These are phyloP conservation scores for Poeciliopsis retropinna DNA, from an alignment of 2,113 vertebrate genomes.

Conservation along the genomic window DNA sequence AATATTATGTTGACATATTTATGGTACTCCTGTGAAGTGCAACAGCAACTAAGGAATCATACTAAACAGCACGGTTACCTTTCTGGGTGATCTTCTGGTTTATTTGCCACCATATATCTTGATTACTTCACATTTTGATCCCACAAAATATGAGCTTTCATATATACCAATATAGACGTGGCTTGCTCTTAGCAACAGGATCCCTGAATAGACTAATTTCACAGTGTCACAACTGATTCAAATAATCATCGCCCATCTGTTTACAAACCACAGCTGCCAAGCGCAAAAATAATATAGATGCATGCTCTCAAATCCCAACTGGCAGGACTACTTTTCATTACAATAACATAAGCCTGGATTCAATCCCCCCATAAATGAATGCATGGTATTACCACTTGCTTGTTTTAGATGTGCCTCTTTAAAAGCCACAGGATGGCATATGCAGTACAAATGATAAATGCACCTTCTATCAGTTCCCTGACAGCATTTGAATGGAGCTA, in stretches of 20 bases:
- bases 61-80: not conserved
- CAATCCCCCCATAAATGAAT: slow-evolving; percentile 57
- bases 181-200: slow-evolving; percentile 40
- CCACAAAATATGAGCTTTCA: slow-evolving; percentile 33
- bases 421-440: slow-evolving; percentile 58
- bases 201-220: slow-evolving; percentile 53
- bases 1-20: no score
- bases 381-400: slow-evolving; percentile 51
- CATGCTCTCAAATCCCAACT: slow-evolving; percentile 46
- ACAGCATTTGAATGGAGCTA: slow-evolving; percentile 59
- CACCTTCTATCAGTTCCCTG: slow-evolving; percentile 46
- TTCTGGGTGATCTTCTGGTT: not conserved
- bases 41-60: not conserved
- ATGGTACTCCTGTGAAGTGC: not conserved
- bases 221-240: slow-evolving; percentile 59
- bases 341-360: slow-evolving; percentile 59
- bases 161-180: slow-evolving; percentile 35
- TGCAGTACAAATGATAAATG: slow-evolving; percentile 66
- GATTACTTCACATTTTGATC: slow-evolving; percentile 9
- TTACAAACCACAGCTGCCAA: slow-evolving; percentile 56
- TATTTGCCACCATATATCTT: not conserved
- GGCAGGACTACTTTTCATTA: slow-evolving; percentile 56
- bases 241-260: slow-evolving; percentile 59
- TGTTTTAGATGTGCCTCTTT: slow-evolving; percentile 62
- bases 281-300: slow-evolving; percentile 57